Evolutionary conservation across 2,113 vertebrate genomes (phyloP).

Genomic region (Phylloscopus whistleri): DNA sequence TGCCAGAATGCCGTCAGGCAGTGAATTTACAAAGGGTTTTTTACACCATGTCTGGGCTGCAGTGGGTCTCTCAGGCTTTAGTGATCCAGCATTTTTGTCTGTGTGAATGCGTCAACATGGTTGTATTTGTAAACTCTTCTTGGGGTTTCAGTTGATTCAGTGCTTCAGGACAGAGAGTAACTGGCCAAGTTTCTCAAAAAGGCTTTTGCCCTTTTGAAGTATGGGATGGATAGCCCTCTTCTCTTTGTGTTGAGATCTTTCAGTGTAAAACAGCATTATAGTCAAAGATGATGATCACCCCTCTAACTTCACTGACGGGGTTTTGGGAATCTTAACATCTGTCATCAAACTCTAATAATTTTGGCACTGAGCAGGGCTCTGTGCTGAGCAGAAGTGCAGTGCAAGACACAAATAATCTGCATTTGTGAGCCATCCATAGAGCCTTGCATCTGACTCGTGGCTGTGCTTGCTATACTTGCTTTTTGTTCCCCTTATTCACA

Average conservation of each 20-base stretch:
- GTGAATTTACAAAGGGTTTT: background rate
- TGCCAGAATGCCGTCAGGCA: background rate
- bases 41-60: background rate
- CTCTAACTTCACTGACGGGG: background rate
- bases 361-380: background rate
- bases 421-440: background rate
- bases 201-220: background rate
- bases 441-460: background rate
- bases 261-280: background rate
- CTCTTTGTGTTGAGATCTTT: background rate
- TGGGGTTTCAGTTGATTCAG: background rate
- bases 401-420: background rate
- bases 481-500: background rate
- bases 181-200: background rate
- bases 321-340: background rate
- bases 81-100: background rate
- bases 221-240: background rate
- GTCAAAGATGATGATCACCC: background rate
- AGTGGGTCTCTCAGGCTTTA: background rate
- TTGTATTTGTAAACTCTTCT: background rate
- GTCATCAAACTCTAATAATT: background rate
- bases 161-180: background rate
- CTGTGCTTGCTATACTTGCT: background rate
- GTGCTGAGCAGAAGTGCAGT: background rate
- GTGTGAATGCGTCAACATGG: accelerated